phyloP scores from a whole-genome alignment of 1,140 invertebrate species.

The Pachypeltis micranthus region DNA sequence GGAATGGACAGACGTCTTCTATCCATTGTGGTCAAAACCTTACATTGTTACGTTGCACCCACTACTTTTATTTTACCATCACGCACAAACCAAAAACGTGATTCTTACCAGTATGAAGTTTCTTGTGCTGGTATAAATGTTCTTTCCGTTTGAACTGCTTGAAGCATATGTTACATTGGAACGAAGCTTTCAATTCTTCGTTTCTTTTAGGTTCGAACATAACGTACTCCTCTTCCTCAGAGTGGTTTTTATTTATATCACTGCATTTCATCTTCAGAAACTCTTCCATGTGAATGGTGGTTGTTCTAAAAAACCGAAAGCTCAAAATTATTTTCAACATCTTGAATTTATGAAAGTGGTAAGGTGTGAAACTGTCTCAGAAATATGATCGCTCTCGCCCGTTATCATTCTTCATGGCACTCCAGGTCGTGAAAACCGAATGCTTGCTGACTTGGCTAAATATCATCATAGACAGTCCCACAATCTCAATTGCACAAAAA shows the following conservation, averaged over 20 bases:
- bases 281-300: conserved; percentile 29
- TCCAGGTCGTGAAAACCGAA: conserved; percentile 4
- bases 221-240: background rate
- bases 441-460: conserved; percentile 15
- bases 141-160: conserved; percentile 49
- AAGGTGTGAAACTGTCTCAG: background rate
- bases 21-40: no score
- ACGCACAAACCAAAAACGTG: background rate
- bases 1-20: no score
- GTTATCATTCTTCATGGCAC: conserved; percentile 1
- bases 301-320: conserved; percentile 23
- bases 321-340: no score
- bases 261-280: conserved; percentile 30
- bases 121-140: conserved; percentile 48
- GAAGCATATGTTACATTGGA: conserved; percentile 41
- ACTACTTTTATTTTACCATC: background rate
- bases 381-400: background rate
- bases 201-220: background rate
- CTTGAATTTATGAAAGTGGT: no score
- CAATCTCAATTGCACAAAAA: no score
- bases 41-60: no score
- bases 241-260: conserved; percentile 2
- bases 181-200: conserved; percentile 12
- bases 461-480: conserved; percentile 5
- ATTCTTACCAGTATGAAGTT: conserved; percentile 49